Conservation (phyloP, 1,140 invertebrate species). For the Maniola jurtina region DNA sequence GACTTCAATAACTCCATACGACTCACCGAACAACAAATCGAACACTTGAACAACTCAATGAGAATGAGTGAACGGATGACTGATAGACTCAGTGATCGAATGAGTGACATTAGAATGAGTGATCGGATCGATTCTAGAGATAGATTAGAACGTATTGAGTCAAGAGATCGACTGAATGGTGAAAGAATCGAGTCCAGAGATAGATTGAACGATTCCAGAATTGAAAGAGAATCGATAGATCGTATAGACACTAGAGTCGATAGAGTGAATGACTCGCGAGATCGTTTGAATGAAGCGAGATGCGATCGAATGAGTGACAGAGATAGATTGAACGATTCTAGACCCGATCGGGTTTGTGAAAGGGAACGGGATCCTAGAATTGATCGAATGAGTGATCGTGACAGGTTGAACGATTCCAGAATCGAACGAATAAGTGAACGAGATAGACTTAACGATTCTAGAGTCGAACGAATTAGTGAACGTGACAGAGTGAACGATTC, state of each 20-base stretch:
- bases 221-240: conserved; percentile 40
- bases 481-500: conserved; percentile 34
- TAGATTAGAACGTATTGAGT: conserved; percentile 10
- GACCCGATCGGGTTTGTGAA: conserved; percentile 34
- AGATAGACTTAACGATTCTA: conserved; percentile 39
- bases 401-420: conserved; percentile 38
- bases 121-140: conserved; percentile 33
- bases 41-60: conserved; percentile 61
- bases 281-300: conserved; percentile 36
- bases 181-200: conserved; percentile 38
- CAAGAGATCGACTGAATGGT: conserved; percentile 23
- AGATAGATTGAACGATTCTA: conserved; percentile 36
- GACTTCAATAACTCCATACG: conserved; percentile 51
- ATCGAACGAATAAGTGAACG: conserved; percentile 42
- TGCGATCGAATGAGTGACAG: conserved; percentile 38
- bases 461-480: conserved; percentile 41
- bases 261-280: not conserved
- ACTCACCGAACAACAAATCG: conserved; percentile 62
- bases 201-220: conserved; percentile 35
- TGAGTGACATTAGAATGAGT: conserved; percentile 26
- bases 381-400: conserved; percentile 35
- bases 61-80: conserved; percentile 48
- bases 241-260: conserved; percentile 41
- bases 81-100: conserved; percentile 39
- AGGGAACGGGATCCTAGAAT: conserved; percentile 38